Base-by-base conservation (phyloP, 53 echinoderm and acorn worm species). In the Antedon mediterranea region DNA sequence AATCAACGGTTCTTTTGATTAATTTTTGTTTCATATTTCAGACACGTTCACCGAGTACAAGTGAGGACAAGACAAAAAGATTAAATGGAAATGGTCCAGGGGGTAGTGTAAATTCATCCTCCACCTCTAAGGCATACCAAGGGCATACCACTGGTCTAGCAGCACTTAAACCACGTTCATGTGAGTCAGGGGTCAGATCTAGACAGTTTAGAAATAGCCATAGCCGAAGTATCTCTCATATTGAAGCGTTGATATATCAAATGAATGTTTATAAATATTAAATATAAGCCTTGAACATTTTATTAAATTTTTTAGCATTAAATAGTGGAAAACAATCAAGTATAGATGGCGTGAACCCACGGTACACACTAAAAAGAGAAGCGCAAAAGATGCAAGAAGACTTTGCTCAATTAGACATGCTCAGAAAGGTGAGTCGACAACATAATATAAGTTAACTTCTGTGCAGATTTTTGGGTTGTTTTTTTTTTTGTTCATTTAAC, bases 361-460 rank as follows among this genome's bases (percentile, higher is more conserved):
- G 85, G 79, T 98, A 86, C 71, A 98, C 98, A 14, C 86, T 90
- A 23, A 98, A 92, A 78, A 85, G 98, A 82, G 98, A 98, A 78
- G 88, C 85, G 84, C 80, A 81, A 70, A 90, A 92, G 43, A 86
- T 90, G 44, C 85, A 85, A 15, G 98, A 93, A 71, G 98, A 98
- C 73, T 86, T 98, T 83, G 92, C 90, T 30, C 88, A 90, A 71
- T 89, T 98, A 29, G 98, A 98, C 34, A 90, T 89, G 34, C 85
- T 98, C n/a, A 89, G 87, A 78, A 92, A 92, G 92, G 98, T 98
- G 18, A 83, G 89, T 41, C 29, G 29, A 33, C 5, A 31, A 31
- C n/a, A n/a, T 28, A 26, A 31, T 37, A n/a, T n/a, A n/a, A n/a
- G n/a, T n/a, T n/a, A n/a, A 37, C 37, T 37, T n/a, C n/a, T n/a